Evolutionary conservation across 2,797 vertebrate species (phyloP).

Genomic region (Diplodus sargus): DNA sequence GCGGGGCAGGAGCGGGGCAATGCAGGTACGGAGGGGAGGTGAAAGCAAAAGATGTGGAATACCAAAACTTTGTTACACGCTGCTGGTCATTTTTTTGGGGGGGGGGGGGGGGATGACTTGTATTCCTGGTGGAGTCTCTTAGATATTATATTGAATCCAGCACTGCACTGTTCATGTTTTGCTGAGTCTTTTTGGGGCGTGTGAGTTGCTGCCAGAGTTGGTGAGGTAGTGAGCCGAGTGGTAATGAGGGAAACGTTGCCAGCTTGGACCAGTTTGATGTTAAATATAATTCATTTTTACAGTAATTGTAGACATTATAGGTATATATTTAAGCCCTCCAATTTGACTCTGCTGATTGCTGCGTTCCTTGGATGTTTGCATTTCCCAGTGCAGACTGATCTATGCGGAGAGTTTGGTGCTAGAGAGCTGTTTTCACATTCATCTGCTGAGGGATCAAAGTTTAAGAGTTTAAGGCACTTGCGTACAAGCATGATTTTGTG

Average conservation of each 20-base stretch:
- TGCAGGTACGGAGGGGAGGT: conserved; percentile 28
- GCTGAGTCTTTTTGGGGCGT: neutral
- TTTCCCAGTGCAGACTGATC: conserved; percentile 11
- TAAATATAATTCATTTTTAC: neutral
- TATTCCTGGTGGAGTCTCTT: neutral
- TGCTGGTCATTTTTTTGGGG: neutral
- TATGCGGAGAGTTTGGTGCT: neutral
- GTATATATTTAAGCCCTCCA: neutral
- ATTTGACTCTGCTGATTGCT: neutral
- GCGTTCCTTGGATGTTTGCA: neutral
- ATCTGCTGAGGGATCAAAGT: neutral
- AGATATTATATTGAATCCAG: conserved; percentile 6
- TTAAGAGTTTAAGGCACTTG: neutral
- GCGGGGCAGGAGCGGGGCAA: neutral
- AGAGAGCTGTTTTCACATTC: conserved; percentile 6
- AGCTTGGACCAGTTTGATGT: neutral
- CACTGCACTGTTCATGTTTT: conserved; percentile 1
- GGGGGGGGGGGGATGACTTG: neutral
- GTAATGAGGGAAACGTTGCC: conserved; percentile 2
- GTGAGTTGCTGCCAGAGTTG: neutral
- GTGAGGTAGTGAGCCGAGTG: neutral
- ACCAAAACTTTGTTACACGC: neutral
- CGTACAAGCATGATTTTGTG: neutral
- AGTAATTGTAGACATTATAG: too few species aligned
- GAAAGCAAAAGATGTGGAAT: neutral